phyloP scores from a whole-genome alignment of 2,113 vertebrate species.

The Pica pica region DNA sequence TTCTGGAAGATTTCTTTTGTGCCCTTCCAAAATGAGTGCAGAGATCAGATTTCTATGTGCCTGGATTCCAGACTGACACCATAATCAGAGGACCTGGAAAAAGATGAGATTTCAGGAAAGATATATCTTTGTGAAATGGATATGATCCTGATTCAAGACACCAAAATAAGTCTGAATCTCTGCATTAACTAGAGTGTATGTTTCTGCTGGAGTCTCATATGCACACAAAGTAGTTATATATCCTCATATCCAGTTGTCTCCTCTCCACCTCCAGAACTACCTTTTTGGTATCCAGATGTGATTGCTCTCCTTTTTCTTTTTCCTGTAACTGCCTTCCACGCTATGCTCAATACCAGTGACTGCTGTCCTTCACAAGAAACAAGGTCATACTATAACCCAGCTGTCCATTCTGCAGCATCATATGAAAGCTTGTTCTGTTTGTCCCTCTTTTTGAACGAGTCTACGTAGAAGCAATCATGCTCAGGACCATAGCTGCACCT shows the following conservation, averaged over 20 bases:
- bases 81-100: not conserved
- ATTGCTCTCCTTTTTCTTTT: not conserved
- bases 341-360: not conserved
- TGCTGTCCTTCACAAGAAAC: not conserved
- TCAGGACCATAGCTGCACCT: not conserved
- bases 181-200: not conserved
- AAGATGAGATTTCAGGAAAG: not conserved
- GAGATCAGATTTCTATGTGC: not conserved
- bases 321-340: not conserved
- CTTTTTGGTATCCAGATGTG: not conserved
- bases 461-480: fast-evolving
- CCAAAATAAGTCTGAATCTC: not conserved
- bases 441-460: not conserved
- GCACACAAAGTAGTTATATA: not conserved
- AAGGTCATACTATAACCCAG: not conserved
- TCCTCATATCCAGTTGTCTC: not conserved
- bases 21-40: not conserved
- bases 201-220: not conserved
- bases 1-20: not conserved
- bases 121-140: not conserved
- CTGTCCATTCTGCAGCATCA: not conserved
- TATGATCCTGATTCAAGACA: not conserved
- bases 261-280: not conserved
- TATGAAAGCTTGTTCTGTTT: not conserved
- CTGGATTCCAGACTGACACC: not conserved